Evolutionary conservation across 2,113 vertebrate species (phyloP), one percentile per base, ranked within the genome.

Genomic region (Ramphastos sulfuratus): DNA sequence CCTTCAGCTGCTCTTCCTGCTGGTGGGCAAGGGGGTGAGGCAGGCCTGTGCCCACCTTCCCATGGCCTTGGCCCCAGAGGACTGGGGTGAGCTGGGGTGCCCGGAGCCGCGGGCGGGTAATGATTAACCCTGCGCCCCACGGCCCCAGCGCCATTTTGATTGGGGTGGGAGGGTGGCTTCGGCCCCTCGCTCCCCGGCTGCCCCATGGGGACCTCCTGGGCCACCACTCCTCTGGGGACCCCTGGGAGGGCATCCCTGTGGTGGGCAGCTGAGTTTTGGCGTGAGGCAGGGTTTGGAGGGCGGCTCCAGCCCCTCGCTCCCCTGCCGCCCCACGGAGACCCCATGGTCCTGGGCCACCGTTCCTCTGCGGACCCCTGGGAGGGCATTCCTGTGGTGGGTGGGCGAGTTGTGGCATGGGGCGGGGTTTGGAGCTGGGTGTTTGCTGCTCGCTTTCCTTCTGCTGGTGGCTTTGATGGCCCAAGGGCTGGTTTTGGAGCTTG

Each of bases 111-210:
- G 6, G 1, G 6, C 0, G 9, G 94, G 28, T 96, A 96, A 96
- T 95, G 79, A 96, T 96, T 96, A 96, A 96, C 84, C 39, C 61
- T 2, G 15, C 30, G 39, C 88, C 91, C 93, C 89, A 75, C 10
- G 27, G 82, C 88, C 93, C 92, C 93, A 94, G 96, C 95, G 96
- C 96, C 96, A 97, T 97, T 54, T 96, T 96, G 92, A 24, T 9
- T 1, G 0, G 12, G 83, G n/a, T 16, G 7, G 90, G 78, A 87
- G 31, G 4, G 90, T 7, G 35, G 44, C 77, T 66, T 21, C 5
- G 0, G 59, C 14, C 63, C 87, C 52, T 5, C 4, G 10, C 12
- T 7, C 64, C 30, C 0, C 1, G 13, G 55, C 30, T 1, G 3
- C 63, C 27, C 2, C 2, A 0, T 16, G 2, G 75, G 71, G 37